Conservation (phyloP, 2,113 vertebrate species). For the Phyllostomus discolor region DNA sequence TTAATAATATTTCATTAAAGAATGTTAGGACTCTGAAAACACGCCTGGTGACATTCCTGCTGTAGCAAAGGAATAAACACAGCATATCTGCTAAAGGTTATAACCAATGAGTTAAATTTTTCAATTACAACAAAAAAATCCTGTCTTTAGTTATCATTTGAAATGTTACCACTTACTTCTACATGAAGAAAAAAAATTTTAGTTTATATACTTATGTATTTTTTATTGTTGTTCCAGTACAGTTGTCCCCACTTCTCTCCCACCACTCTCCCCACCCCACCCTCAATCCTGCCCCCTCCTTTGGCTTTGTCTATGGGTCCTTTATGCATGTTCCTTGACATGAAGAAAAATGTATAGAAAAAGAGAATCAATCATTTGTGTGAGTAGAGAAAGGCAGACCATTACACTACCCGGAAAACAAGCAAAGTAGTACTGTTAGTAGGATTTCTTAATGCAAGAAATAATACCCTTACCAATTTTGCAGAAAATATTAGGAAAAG, state of each 20-base stretch:
- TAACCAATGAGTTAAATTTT: not conserved
- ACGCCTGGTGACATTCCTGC: not conserved
- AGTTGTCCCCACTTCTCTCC: no score
- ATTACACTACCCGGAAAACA: not conserved
- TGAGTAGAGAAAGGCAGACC: not conserved
- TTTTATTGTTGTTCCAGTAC: no score
- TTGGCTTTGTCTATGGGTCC: no score
- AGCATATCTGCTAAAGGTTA: not conserved
- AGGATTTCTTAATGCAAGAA: not conserved
- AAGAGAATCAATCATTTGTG: not conserved
- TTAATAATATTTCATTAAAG: constrained; percentile 10
- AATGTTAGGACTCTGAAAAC: not conserved
- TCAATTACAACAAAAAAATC: constrained; percentile 27
- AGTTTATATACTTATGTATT: no score
- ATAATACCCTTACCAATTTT: not conserved
- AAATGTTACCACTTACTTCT: constrained; percentile 32
- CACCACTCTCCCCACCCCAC: no score
- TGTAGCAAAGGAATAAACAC: not conserved
- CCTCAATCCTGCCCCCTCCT: no score
- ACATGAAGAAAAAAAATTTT: not conserved
- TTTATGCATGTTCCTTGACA: not conserved
- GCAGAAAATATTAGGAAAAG: not conserved
- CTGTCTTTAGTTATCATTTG: not conserved
- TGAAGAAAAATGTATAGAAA: constrained; percentile 12
- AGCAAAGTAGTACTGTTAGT: not conserved